These are phyloP conservation scores for Tenualosa thibaudeaui DNA, from an alignment of 2,797 vertebrate species.

Conservation along the genomic window DNA sequence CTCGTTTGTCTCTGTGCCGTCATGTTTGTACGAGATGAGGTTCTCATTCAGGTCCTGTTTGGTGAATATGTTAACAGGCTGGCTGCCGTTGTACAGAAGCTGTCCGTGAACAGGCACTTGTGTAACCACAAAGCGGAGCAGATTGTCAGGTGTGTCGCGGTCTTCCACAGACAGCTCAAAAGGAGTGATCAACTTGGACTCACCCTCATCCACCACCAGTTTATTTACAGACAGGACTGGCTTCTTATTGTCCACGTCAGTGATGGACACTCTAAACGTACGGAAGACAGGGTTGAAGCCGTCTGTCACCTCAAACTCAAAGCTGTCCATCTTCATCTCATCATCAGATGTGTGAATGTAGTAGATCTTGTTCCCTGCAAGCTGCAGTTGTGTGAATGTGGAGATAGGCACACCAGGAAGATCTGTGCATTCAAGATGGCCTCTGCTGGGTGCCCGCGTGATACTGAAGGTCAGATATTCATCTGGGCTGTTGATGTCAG, in stretches of 20 bases:
- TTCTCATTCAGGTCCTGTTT: constrained; percentile 87
- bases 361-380: constrained; percentile 86
- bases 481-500: constrained; percentile 84
- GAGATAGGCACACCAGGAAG: constrained; percentile 78
- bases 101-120: constrained; percentile 83
- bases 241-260: constrained; percentile 86
- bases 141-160: constrained; percentile 78
- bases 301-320: constrained; percentile 87
- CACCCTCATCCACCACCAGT: constrained; percentile 78
- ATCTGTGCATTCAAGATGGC: constrained; percentile 83
- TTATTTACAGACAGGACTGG: constrained; percentile 80
- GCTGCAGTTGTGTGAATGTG: constrained; percentile 83
- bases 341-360: constrained; percentile 84
- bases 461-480: constrained; percentile 82
- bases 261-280: constrained; percentile 85
- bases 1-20: constrained; percentile 78
- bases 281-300: constrained; percentile 81
- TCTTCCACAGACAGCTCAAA: constrained; percentile 86
- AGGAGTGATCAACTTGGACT: constrained; percentile 82
- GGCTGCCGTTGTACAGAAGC: constrained; percentile 80
- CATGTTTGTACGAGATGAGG: constrained; percentile 82
- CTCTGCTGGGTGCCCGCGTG: constrained; percentile 78
- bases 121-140: constrained; percentile 80
- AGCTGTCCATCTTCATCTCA: constrained; percentile 86
- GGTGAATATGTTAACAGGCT: constrained; percentile 77